Evolutionary conservation across 2,797 vertebrate species (phyloP).

Genomic region (Helarctos malayanus): DNA sequence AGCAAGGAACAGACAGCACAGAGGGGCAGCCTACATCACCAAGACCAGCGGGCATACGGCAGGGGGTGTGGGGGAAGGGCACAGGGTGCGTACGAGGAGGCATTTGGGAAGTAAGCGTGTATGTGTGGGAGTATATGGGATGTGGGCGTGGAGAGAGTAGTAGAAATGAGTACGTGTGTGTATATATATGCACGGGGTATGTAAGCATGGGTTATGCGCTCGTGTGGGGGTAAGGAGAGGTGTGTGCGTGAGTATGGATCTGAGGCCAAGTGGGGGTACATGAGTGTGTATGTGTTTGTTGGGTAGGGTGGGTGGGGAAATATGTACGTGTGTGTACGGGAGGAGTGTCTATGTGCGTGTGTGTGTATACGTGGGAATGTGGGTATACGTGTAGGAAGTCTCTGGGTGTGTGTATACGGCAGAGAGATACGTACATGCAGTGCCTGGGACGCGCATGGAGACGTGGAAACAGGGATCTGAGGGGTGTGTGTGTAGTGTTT

Average conservation of each 20-base stretch:
- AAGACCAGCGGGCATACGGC: not conserved
- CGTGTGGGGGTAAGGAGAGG: not conserved
- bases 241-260: not conserved
- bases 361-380: not conserved
- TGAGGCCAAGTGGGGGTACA: not conserved
- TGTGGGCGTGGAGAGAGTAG: not conserved
- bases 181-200: not conserved
- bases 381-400: not conserved
- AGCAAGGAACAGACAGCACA: slow-evolving; percentile 1
- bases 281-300: not conserved
- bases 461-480: not conserved
- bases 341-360: not conserved
- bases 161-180: not conserved
- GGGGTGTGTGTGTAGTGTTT: not conserved
- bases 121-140: not conserved
- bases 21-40: not conserved
- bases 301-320: not conserved
- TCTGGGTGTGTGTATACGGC: not conserved
- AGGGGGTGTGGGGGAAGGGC: not conserved
- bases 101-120: not conserved
- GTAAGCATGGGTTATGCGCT: not conserved
- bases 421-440: not conserved
- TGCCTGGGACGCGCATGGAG: not conserved
- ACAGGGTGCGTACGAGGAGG: not conserved
- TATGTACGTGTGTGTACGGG: not conserved